Evolutionary conservation across 2,797 vertebrate genomes (phyloP).

Genomic region (Morelia viridis): DNA sequence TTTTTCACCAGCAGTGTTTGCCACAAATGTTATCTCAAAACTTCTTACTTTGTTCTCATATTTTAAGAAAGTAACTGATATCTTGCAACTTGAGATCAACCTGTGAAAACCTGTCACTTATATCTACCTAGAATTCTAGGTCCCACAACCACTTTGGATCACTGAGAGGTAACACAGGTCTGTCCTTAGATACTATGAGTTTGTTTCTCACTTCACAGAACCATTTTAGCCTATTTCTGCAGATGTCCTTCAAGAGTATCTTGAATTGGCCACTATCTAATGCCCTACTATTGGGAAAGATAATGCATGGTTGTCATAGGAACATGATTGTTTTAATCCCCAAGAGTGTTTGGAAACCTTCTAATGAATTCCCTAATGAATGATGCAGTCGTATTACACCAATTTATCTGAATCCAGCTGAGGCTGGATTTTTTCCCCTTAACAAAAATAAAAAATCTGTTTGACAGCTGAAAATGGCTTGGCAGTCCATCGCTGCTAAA

Average conservation of each 20-base stretch:
- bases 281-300: not conserved
- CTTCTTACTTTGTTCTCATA: not conserved
- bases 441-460: not conserved
- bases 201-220: not conserved
- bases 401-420: not conserved
- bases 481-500: not conserved
- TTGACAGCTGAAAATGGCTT: not conserved
- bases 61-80: not conserved
- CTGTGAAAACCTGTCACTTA: not conserved
- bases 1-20: not conserved
- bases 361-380: not conserved
- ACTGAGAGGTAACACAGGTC: not conserved
- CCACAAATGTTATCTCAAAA: not conserved
- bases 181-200: not conserved
- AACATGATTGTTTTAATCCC: not conserved
- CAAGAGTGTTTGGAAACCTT: not conserved
- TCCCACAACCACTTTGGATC: not conserved
- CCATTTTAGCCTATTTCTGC: not conserved
- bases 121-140: not conserved
- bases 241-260: not conserved
- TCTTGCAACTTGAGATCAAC: not conserved
- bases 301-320: not conserved
- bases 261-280: not conserved
- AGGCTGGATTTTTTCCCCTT: not conserved
- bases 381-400: not conserved